Base-by-base conservation (phyloP, 2,113 vertebrate genomes). In the Eleginops maclovinus region DNA sequence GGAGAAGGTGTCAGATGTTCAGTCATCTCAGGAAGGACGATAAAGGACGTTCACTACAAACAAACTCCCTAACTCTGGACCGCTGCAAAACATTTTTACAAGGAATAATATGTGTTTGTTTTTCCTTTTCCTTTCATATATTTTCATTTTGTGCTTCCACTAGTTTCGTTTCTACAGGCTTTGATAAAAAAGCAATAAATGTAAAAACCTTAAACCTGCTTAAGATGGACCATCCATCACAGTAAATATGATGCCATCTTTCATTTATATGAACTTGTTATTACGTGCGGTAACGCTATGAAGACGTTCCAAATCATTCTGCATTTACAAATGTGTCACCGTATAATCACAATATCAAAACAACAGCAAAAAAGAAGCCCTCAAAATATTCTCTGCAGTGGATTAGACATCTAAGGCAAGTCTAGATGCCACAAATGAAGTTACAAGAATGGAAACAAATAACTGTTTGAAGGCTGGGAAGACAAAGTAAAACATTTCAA, bases 161-260 rank as follows among this genome's bases (percentile, higher is more conserved):
- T 24, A 21, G 44, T 67, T 83, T 59, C 21, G 12, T 16, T 61
- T 60, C 10, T 36, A 11, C 60, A 43, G 24, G 7, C 40, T 51
- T 13, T 47, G 24, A 66, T 74, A 19, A 40, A 46, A 41, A 49
- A 58, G 47, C 2, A 55, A 28, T 0, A 56, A 1, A 55, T n/a
- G 4, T 55, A 54, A 28, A 72, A 67, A 56, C 21, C 24, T n/a
- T 17, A 70, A 60, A 77, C 51, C 4, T 14, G 24, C 44, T 61
- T 19, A 22, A 36, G 19, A 66, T 19, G 47, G 60, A 36, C 44
- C 17, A 87, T 84, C 72, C 55, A 74, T 84, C 81, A 82, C 54
- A 43, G 55, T 41, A 61, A 76, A 60, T 66, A 26, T 53, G 19
- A 79, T 46, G 62, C 55, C 77, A 66, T 61, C 47, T 83, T 62